Evolutionary conservation across 2,113 vertebrate genomes (phyloP), one percentile per base, ranked within the genome.

Genomic region (Amphilophus citrinellus): DNA sequence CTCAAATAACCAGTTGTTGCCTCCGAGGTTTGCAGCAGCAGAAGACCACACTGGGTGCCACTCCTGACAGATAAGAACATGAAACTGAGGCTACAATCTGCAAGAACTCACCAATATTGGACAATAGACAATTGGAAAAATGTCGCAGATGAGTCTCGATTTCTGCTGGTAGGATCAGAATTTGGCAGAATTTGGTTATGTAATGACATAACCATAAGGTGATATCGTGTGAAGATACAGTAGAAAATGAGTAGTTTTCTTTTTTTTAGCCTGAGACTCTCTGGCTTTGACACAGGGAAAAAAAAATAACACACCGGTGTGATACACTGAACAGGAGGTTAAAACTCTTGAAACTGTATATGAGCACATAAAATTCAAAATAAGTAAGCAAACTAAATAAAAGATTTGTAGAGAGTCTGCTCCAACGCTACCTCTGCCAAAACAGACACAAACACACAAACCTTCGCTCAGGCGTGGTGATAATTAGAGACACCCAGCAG

Each of bases 401-500:
- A 53, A 73, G 17, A 53, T 73, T 53, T 53, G 66, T 18, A 73
- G 66, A 73, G 44, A 13, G 24, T 73, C 66, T 50, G 44, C 66
- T 3, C 17, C 24, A 71, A 10, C 3, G 0, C 65, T 42, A 18
- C 42, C 42, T 11, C 42, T 0, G 15, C 44, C 66, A 50, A 79
- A 53, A 32, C 24, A 73, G 24, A 50, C 1, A 39, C 35, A 75
- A 11, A 32, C 62, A 66, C 42, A n/a, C 60, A 47, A 62, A 80
- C 39, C 53, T 32, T 73, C 27, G 53, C 47, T 73, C 17, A 73
- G 66, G 66, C 6, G 0, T 7, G 0, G 65, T 77, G 61, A 80
- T 80, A 80, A 82, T 87, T 84, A 84, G 81, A 35, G 50, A 79
- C 53, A 80, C 71, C 84, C 82, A 87, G 82, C 77, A 77, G 86